A percentile compares a stretch with the other conserved stretches of the same genome.
Evolutionary conservation across 92 coral and sea anemone genomes (phyloP).

Genomic region (Palythoa heliodiscus): DNA sequence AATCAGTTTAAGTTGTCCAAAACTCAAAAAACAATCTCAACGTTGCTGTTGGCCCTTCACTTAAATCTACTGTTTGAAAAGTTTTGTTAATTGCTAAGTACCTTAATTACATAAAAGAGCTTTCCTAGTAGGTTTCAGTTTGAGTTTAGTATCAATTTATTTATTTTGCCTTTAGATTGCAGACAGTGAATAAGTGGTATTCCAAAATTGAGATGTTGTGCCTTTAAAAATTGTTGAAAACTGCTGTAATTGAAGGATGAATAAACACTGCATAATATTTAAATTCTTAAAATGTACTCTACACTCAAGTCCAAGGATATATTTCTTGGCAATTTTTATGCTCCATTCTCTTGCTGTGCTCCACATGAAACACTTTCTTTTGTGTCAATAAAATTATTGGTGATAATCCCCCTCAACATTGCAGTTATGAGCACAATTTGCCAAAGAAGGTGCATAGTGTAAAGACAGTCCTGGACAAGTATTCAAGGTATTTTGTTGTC

Average conservation of each 20-base stretch:
- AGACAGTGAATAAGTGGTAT: background rate
- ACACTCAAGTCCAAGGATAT: background rate
- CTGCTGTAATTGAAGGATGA: too few species aligned
- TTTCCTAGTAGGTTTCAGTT: too few species aligned
- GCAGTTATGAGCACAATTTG: conserved; percentile 45
- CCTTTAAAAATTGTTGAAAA: background rate
- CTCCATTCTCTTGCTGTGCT: background rate
- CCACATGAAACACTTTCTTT: background rate
- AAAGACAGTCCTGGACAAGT: conserved; percentile 48
- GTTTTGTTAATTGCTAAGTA: too few species aligned
- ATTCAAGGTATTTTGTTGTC: conserved; percentile 34
- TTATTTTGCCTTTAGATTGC: too few species aligned
- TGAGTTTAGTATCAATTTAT: too few species aligned
- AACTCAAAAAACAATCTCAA: too few species aligned
- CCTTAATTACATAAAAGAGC: too few species aligned
- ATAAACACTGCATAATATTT: too few species aligned
- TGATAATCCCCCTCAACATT: conserved; percentile 41
- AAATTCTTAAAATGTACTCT: background rate
- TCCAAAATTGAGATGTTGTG: background rate
- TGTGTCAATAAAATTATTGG: background rate
- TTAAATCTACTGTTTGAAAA: too few species aligned
- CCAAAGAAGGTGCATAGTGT: conserved; percentile 47
- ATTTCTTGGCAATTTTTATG: background rate
- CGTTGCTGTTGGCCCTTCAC: too few species aligned
- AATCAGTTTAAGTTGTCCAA: too few species aligned